Evolutionary conservation across 2,113 vertebrate species (phyloP), one percentile per base, ranked within the genome.

Genomic region (Neodon shergylaensis): DNA sequence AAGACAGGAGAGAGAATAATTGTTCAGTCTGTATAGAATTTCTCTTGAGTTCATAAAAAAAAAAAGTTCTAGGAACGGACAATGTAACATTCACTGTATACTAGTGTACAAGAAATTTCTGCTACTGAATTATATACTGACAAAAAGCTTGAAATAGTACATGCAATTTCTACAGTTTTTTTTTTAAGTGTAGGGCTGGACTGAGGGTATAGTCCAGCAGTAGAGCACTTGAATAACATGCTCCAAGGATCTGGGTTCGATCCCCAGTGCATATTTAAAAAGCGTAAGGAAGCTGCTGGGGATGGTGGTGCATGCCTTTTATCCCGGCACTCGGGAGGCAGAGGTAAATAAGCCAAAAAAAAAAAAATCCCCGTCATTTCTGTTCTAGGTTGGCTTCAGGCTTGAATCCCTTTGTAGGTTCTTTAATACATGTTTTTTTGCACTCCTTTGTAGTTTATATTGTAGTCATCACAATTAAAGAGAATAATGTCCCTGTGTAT

Each of bases 361-460:
- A 94, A 92, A 24, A 36, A 4, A 36, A 1, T 68, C 90, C 76
- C 44, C 58, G 22, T 92, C 47, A 77, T 61, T 97, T 95, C 89
- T 93, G 19, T 73, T 39, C 31, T 68, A 89, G 65, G 31, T 78
- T 97, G 98, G 85, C 97, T 98, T 97, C 96, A 97, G 97, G 96
- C 91, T 97, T 97, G 97, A 79, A 65, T 95, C 94, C 95, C 68
- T 84, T 76, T 39, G 26, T 74, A 92, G 49, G 44, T 21, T 28
- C 22, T 84, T 81, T 63, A 42, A 7, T 49, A 77, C 13, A 0
- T 72, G 5, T 54, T 74, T 88, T 92, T 47, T 93, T 92, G 39
- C 3, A 58, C 0, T 42, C 24, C 72, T 93, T 89, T 70, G 79
- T 88, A 86, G 58, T 28, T 91, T 33, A 88, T 76, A 42, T 26